phyloP scores from a whole-genome alignment of 2,888 invertebrate genomes.

The Xestia ashworthii region DNA sequence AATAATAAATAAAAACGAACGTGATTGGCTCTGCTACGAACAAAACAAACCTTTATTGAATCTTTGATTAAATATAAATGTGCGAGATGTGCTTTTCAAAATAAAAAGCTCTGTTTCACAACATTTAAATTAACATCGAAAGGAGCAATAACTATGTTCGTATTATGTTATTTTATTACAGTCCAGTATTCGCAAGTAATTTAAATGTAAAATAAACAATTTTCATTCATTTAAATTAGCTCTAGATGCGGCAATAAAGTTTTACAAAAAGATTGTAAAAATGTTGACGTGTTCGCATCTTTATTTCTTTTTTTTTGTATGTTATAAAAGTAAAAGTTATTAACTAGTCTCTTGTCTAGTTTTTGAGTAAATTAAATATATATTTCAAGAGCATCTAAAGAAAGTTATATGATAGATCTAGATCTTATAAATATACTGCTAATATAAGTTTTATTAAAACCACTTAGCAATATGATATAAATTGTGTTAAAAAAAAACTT shows the following conservation, averaged over 20 bases:
- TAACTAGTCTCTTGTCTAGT: constrained; percentile 16
- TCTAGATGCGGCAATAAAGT: constrained; percentile 32
- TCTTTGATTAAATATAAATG: constrained; percentile 64
- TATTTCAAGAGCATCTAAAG: background rate
- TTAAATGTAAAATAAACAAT: constrained; percentile 36
- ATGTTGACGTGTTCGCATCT: constrained; percentile 1
- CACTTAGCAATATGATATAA: background rate
- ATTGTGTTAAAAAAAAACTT: background rate
- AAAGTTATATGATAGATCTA: background rate
- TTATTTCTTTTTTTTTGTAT: background rate
- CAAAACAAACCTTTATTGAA: constrained; percentile 57
- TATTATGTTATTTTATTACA: constrained; percentile 31
- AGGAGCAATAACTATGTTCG: constrained; percentile 5
- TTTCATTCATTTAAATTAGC: constrained; percentile 34
- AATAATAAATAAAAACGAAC: constrained; percentile 75
- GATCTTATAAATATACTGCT: background rate
- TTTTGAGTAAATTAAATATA: constrained; percentile 16
- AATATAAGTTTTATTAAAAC: background rate
- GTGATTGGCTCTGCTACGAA: constrained; percentile 76
- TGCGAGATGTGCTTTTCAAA: constrained; percentile 41
- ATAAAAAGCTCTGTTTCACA: constrained; percentile 37
- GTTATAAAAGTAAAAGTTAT: constrained; percentile 9
- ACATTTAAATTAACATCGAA: constrained; percentile 26
- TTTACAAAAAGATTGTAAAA: constrained; percentile 37
- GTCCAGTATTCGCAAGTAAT: constrained; percentile 11